A percentile compares a stretch with the other conserved stretches of the same genome.
Evolutionary conservation across 2,888 invertebrate genomes (phyloP).

Genomic region (Pecten maximus): DNA sequence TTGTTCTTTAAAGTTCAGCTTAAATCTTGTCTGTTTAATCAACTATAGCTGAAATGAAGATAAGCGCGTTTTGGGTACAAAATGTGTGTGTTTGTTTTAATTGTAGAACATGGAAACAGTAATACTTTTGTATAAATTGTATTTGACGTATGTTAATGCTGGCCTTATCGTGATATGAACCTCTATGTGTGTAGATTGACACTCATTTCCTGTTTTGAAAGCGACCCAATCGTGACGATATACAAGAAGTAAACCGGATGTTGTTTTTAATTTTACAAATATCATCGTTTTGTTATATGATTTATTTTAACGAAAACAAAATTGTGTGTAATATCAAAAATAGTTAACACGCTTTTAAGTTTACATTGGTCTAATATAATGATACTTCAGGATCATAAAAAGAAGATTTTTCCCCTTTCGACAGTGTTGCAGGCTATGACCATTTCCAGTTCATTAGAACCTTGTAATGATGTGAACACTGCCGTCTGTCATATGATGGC

Average conservation of each 20-base stretch:
- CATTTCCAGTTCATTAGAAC: neutral
- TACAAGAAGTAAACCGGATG: neutral
- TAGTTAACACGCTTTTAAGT: too few species aligned
- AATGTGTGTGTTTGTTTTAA: neutral
- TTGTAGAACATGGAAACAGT: too few species aligned
- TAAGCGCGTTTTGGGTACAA: neutral
- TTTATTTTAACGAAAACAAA: too few species aligned
- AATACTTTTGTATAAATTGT: neutral
- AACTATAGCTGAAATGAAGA: neutral
- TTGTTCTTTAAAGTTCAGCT: too few species aligned
- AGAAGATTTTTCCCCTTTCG: neutral
- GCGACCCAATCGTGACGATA: neutral
- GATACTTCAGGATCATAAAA: too few species aligned
- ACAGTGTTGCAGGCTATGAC: neutral
- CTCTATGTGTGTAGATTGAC: neutral
- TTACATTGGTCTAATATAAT: too few species aligned
- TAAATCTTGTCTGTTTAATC: neutral
- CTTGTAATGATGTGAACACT: neutral
- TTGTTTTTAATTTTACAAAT: neutral
- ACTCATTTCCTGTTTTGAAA: slow-evolving; percentile 16
- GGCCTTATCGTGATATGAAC: neutral
- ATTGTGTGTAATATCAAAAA: too few species aligned
- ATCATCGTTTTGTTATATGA: too few species aligned
- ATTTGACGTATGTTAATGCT: neutral
- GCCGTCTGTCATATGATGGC: neutral